Base-by-base conservation (phyloP, 2,113 vertebrate species). In the Festucalex cinctus region DNA sequence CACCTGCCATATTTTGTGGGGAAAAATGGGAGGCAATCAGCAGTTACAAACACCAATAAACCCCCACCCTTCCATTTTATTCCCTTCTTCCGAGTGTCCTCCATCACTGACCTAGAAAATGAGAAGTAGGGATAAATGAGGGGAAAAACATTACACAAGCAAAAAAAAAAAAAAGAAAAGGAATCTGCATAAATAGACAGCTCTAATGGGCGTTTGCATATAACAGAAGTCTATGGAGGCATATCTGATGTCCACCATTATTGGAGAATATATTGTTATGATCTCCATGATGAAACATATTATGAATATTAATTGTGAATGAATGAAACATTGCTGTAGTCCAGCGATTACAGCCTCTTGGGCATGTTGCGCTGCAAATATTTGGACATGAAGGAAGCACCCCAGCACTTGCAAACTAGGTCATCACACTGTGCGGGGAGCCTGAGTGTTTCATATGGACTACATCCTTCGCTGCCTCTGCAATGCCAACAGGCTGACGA, bases 81-180 rank as follows among this genome's bases (percentile, higher is more conserved):
- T 9, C 9, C 63, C 57, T 69, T 65, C 61, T 63, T 78, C 80
- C 16, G 28, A 57, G 26, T 35, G 56, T 35, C 56, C 56, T 16
- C 56, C 56, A 20, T 66, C 64, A 68, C 70, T 86, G 87, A 88
- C 88, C 85, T 78, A 90, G 80, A 84, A 86, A 80, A 83, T 58
- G 60, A 71, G 70, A 79, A 66, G 72, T 22, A 22, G 49, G 46
- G 63, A 66, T 43, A 70, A 69, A 28, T 54, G 43, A 28, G n/a
- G 41, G 7, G 14, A 28, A 63, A 48, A 48, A 44, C 43, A 44
- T 44, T 16, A 44, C 16, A 13, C 43, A 13, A 26, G 39, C 10
- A 24, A 9, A 39, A 39, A 58, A 58, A 6, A 61, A 76, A 83
- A 87, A 79, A 77, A 32, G 73, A 58, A 71, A 77, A 32, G 73